phyloP scores from a whole-genome alignment of 2,113 vertebrate species.

The Phalacrocorax carbo region DNA sequence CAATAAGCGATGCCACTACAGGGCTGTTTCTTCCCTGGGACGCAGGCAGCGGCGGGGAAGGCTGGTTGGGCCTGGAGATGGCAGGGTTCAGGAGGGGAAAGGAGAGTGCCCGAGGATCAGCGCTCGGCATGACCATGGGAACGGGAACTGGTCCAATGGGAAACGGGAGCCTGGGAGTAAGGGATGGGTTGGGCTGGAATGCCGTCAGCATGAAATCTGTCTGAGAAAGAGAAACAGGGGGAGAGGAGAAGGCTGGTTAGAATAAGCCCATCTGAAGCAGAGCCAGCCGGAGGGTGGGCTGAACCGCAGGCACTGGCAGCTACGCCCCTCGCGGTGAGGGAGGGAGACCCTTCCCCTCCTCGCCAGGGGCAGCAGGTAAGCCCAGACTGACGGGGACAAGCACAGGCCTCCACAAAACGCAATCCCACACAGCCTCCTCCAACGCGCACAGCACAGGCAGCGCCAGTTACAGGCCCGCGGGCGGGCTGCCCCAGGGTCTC shows the following conservation, averaged over 20 bases:
- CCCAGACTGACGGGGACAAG: not conserved
- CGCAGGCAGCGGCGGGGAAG: conserved; percentile 63
- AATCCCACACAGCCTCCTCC: not conserved
- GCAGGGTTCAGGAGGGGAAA: conserved; percentile 74
- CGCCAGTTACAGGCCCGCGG: not conserved
- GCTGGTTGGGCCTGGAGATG: conserved; percentile 69
- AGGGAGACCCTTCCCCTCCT: not conserved
- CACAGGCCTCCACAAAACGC: not conserved
- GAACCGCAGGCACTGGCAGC: not conserved
- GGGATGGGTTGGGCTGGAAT: conserved; percentile 67
- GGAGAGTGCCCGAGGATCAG: conserved; percentile 75
- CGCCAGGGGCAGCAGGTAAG: not conserved
- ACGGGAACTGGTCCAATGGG: conserved; percentile 76
- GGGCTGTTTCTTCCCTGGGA: conserved; percentile 68
- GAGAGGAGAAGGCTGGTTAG: not conserved
- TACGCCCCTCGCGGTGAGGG: fast-evolving
- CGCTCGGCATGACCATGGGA: conserved; percentile 81
- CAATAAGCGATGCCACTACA: conserved; percentile 34
- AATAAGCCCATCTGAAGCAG: not conserved
- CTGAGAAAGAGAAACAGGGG: conserved; percentile 56
- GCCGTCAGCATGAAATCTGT: conserved; percentile 79
- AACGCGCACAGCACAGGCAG: fast-evolving
- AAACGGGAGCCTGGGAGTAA: conserved; percentile 75
- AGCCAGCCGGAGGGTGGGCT: fast-evolving
- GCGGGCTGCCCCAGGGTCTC: not conserved